Percentiles rank a stretch among this genome's conserved stretches.
Evolutionary conservation across 53 echinoderm and acorn worm genomes (phyloP).

Genomic region (Antedon mediterranea): DNA sequence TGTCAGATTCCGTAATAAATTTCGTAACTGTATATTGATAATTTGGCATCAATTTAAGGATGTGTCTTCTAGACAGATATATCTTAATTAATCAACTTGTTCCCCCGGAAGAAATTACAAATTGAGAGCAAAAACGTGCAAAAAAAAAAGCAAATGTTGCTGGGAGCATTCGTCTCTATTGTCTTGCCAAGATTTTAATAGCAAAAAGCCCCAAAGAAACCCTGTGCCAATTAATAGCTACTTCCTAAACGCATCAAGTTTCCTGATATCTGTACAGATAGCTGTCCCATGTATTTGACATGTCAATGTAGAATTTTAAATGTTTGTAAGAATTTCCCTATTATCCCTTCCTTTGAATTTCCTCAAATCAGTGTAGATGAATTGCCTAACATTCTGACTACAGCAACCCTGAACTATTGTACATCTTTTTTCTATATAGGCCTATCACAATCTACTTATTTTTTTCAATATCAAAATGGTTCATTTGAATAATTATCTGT

Average conservation of each 20-base stretch:
- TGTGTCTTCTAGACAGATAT: too few relatives aligned
- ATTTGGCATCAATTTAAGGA: too few relatives aligned
- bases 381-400: too few relatives aligned
- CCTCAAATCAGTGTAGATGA: not conserved
- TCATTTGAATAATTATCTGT: too few relatives aligned
- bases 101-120: not conserved
- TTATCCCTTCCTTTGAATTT: not conserved
- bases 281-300: not conserved
- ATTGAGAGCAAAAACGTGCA: not conserved
- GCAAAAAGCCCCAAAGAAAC: not conserved
- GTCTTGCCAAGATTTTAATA: not conserved
- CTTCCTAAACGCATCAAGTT: not conserved
- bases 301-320: not conserved
- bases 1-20: too few relatives aligned
- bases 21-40: too few relatives aligned
- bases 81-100: too few relatives aligned
- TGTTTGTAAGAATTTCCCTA: not conserved
- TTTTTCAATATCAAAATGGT: too few relatives aligned
- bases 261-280: not conserved
- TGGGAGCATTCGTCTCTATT: not conserved
- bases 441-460: too few relatives aligned
- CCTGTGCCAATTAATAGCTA: not conserved
- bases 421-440: too few relatives aligned
- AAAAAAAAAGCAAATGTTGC: too few relatives aligned
- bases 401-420: too few relatives aligned